These are phyloP conservation scores for Laspeyria flexula DNA, from an alignment of 2,888 invertebrate genomes.

Conservation along the genomic window DNA sequence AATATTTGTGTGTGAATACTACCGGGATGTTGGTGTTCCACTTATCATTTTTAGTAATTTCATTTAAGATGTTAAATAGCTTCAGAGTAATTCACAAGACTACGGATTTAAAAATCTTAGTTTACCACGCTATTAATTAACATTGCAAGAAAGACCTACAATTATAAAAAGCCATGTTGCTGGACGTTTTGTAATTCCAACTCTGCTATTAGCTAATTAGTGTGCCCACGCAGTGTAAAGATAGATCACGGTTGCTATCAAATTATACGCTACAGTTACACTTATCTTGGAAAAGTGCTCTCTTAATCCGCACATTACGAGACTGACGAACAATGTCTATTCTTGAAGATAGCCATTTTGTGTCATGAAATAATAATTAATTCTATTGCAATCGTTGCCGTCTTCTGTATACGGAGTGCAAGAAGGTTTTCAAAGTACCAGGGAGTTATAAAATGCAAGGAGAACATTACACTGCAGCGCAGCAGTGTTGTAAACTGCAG, in stretches of 20 bases:
- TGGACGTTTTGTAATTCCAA: constrained; percentile 17
- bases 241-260: constrained; percentile 40
- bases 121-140: too few relatives aligned
- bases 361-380: background rate
- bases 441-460: constrained; percentile 5
- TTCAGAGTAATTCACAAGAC: too few relatives aligned
- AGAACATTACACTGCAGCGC: too few relatives aligned
- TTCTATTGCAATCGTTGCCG: too few relatives aligned
- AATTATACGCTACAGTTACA: constrained; percentile 30
- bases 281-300: constrained; percentile 33
- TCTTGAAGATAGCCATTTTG: constrained; percentile 5
- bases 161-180: constrained; percentile 14
- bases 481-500: too few relatives aligned
- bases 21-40: background rate
- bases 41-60: too few relatives aligned
- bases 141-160: constrained; percentile 3
- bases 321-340: background rate
- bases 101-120: too few relatives aligned
- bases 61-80: too few relatives aligned
- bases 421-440: background rate
- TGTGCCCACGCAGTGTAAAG: constrained; percentile 44
- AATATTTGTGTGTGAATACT: background rate
- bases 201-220: constrained; percentile 39
- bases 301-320: constrained; percentile 21
- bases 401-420: background rate